These are phyloP conservation scores for Diprion similis DNA, from an alignment of 1,140 invertebrate species.

Conservation along the genomic window DNA sequence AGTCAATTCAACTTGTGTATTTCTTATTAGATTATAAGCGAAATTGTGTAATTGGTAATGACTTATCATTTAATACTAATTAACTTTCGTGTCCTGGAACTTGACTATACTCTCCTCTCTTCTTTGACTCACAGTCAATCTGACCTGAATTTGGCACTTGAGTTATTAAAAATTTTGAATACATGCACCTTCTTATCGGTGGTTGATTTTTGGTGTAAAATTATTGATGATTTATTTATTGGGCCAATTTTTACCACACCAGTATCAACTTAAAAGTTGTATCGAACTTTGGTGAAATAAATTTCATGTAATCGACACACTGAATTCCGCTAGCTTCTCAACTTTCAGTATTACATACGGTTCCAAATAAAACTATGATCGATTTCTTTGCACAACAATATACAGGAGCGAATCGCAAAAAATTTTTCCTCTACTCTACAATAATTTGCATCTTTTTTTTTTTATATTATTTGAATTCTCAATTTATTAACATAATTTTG, in stretches of 20 bases:
- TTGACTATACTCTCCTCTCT: too few species aligned
- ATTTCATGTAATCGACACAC: background rate
- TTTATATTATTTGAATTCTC: constrained; percentile 6
- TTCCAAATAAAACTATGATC: background rate
- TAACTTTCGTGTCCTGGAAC: too few species aligned
- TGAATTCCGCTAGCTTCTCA: too few species aligned
- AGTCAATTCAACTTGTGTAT: constrained; percentile 58
- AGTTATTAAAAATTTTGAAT: too few species aligned
- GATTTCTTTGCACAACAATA: too few species aligned
- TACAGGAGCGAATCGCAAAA: background rate
- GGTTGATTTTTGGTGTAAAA: background rate
- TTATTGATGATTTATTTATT: background rate
- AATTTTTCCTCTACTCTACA: constrained; percentile 13
- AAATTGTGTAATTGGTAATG: too few species aligned
- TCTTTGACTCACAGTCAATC: too few species aligned
- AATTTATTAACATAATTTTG: constrained; percentile 41
- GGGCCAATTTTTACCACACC: background rate
- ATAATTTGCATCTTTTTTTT: background rate
- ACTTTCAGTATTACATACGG: background rate
- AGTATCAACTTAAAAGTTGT: constrained; percentile 8
- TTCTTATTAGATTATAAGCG: too few species aligned
- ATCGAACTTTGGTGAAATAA: background rate
- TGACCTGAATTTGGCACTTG: too few species aligned
- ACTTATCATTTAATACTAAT: too few species aligned
- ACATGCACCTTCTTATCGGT: too few species aligned